These are phyloP conservation scores for Sphenodon punctatus DNA, from an alignment of 2,797 vertebrate species.

Conservation along the genomic window DNA sequence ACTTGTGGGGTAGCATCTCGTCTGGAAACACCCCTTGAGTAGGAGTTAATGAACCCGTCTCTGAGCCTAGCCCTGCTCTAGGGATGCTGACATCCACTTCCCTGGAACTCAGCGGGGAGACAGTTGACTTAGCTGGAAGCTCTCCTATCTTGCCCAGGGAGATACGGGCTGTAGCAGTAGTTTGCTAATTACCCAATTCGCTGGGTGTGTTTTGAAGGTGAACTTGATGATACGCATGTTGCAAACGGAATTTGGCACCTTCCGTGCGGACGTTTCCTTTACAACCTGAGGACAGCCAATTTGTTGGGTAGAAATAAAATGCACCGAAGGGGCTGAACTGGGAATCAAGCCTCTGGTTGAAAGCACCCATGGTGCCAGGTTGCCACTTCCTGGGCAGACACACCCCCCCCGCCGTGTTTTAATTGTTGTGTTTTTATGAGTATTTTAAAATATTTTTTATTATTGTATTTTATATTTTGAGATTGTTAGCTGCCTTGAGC, in stretches of 20 bases:
- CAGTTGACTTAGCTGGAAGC: not conserved
- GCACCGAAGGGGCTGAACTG: not conserved
- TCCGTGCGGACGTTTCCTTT: not conserved
- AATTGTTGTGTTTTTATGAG: no score
- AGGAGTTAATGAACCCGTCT: no score
- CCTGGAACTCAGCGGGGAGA: not conserved
- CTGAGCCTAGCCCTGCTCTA: fast-evolving
- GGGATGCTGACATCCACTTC: not conserved
- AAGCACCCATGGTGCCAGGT: no score
- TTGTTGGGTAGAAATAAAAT: not conserved
- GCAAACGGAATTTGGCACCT: not conserved
- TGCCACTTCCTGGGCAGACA: no score
- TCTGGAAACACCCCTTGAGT: no score
- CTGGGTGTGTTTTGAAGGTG: not conserved
- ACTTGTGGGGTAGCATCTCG: no score
- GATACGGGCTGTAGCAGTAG: not conserved
- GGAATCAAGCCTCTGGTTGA: not conserved
- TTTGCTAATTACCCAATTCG: fast-evolving
- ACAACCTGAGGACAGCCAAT: constrained; percentile 5
- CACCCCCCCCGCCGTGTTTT: no score
- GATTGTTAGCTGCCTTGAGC: no score
- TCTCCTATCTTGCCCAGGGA: not conserved
- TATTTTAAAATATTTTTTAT: no score
- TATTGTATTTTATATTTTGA: no score
- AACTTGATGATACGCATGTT: not conserved